Base-by-base conservation (phyloP, 92 coral and sea anemone species). In the Actinostola sp. region DNA sequence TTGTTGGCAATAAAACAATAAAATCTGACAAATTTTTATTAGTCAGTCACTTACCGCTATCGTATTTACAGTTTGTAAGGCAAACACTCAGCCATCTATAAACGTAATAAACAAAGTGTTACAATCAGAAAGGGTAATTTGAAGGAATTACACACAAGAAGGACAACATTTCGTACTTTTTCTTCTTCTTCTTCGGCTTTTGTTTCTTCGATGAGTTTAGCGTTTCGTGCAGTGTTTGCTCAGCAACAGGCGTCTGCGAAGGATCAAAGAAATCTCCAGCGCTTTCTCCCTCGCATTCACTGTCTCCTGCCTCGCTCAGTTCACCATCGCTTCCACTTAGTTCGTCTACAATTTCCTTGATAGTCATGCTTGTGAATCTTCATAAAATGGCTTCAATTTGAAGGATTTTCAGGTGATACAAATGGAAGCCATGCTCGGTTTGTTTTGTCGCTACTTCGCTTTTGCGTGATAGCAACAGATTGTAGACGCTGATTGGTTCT, bases 31-130 rank as follows among this genome's bases (percentile, higher is more conserved):
- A 46, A 34, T 23, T 35, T 33, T 19, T 30, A 21, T 46, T 39
- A 26, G 50, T 48, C 12, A 6, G 43, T 44, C 24, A 60, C 98
- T 82, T 73, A 94, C 98, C 98, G 82, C 97, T 90, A 51, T 94
- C 98, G 45, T 94, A 94, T 73, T 94, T 94, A 82, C 98, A 94
- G 69, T 77, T 94, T 27, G 93, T 82, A 56, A 94, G 82, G 80
- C 96, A 91, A 15, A 82, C 86, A 45, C 88, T 85, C 67, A 94
- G 82, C 92, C 98, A 94, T 77, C 98, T 94, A 57, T 27, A 77
- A 76, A 38, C 38, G 33, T 23, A 7, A 70, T 16, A 39, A 27
- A 51, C 20, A 34, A 17, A 45, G 20, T 9, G 14, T 33, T 14
- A 28, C 31, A 28, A 38, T 21, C 23, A 67, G 15, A 17, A 33